A percentile compares a stretch with the other conserved stretches of the same genome.
Evolutionary conservation across 92 coral and sea anemone species (phyloP).

Genomic region (Hydrozoanthus gracilis): DNA sequence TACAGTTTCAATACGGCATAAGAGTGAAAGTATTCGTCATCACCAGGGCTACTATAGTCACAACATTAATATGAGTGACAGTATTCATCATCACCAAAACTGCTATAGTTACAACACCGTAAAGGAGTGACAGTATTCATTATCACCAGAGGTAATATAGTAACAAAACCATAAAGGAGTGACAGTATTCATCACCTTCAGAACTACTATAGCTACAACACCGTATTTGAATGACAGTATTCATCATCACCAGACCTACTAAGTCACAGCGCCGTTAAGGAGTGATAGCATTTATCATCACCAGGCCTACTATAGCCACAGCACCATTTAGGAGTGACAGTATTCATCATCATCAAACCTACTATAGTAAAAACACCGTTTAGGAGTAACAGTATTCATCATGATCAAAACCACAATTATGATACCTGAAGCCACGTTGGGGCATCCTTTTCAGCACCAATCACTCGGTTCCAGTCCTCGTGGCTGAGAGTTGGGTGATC

Average conservation of each 20-base stretch:
- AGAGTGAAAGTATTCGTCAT: neutral
- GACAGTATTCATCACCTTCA: too few relatives aligned
- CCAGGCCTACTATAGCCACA: too few relatives aligned
- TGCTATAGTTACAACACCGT: neutral
- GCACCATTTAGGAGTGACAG: too few relatives aligned
- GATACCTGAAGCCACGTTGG: conserved; percentile 76
- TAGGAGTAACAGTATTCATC: neutral
- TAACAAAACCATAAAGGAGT: neutral
- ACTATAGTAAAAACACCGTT: neutral
- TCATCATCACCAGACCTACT: neutral
- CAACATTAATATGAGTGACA: too few relatives aligned
- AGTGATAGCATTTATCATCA: too few relatives aligned
- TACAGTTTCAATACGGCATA: too few relatives aligned
- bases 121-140: too few relatives aligned
- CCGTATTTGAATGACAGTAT: too few relatives aligned
- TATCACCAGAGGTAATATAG: neutral
- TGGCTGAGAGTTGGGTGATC: conserved; percentile 47
- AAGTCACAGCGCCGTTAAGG: neutral
- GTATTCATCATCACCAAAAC: too few relatives aligned
- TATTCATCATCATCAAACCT: neutral
- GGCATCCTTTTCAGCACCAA: conserved; percentile 75
- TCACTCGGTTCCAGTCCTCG: conserved; percentile 72
- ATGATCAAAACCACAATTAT: neutral
- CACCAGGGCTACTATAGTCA: neutral
- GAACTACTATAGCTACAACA: neutral